Evolutionary conservation across 1,140 invertebrate genomes (phyloP).

Genomic region (Platorchestia sp.): DNA sequence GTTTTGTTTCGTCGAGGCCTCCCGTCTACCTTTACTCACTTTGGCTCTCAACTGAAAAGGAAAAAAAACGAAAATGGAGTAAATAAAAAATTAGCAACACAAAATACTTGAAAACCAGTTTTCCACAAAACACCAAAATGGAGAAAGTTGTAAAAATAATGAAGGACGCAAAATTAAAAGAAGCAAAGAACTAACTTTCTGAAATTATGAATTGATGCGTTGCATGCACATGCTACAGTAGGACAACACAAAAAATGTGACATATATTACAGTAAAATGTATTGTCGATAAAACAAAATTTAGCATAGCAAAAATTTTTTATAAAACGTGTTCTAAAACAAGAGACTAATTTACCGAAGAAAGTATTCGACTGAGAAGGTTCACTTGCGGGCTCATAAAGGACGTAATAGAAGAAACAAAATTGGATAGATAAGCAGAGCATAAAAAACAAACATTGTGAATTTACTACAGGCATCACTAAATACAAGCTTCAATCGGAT

Average conservation of each 20-base stretch:
- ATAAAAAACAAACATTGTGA: not conserved
- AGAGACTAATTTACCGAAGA: not conserved
- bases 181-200: not conserved
- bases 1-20: not conserved
- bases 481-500: not conserved
- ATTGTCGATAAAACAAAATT: not conserved
- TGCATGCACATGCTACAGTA: not conserved
- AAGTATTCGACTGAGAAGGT: not conserved
- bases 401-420: not conserved
- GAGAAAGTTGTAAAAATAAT: not conserved
- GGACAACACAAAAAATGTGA: not conserved
- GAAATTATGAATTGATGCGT: not conserved
- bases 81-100: not conserved
- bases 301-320: not conserved
- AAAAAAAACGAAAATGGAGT: slow-evolving; percentile 61
- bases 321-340: not conserved
- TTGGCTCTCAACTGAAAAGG: slow-evolving; percentile 68
- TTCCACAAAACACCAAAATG: not conserved
- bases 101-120: not conserved
- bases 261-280: not conserved
- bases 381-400: not conserved
- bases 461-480: not conserved
- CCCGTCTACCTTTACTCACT: slow-evolving; percentile 65
- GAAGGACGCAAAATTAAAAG: not conserved
- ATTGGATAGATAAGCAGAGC: not conserved